Evolutionary conservation across 2,797 vertebrate species (phyloP).

Genomic region (Myotis vivesi): DNA sequence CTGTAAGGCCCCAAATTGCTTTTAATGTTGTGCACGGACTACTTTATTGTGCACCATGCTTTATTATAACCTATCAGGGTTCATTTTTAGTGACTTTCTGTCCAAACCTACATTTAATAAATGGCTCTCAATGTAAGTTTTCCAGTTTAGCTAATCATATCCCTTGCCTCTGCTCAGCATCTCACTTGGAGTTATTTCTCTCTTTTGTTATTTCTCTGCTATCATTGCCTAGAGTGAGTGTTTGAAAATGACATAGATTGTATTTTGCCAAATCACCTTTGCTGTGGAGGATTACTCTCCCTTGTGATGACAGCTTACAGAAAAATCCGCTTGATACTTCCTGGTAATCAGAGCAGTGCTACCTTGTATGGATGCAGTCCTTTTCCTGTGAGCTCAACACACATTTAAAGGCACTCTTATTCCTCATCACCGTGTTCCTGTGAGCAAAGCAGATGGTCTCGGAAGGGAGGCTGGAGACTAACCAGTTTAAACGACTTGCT

Average conservation of each 20-base stretch:
- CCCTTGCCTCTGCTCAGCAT: conserved; percentile 18
- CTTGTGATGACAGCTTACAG: conserved; percentile 65
- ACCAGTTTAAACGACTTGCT: conserved; percentile 59
- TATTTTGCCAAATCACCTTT: conserved; percentile 65
- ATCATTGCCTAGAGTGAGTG: conserved; percentile 50
- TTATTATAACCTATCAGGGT: conserved; percentile 32
- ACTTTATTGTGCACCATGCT: not conserved
- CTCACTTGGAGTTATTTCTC: conserved; percentile 13
- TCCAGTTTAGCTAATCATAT: not conserved
- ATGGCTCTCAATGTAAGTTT: not conserved
- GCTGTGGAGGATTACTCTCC: conserved; percentile 34
- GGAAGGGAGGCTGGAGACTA: conserved; percentile 15
- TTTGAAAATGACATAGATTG: conserved; percentile 50
- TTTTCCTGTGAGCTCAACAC: conserved; percentile 58
- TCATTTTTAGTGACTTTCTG: conserved; percentile 56
- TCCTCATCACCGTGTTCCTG: conserved; percentile 46
- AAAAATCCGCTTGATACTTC: conserved; percentile 54
- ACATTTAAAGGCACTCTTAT: conserved; percentile 43
- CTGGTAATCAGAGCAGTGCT: conserved; percentile 54
- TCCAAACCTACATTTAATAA: conserved; percentile 48
- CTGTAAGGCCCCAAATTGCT: conserved; percentile 21
- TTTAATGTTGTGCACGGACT: conserved; percentile 3
- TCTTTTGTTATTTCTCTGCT: conserved; percentile 31
- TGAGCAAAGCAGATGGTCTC: conserved; percentile 54
- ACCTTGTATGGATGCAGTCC: conserved; percentile 46